Base-by-base conservation (phyloP, 2,888 invertebrate species). In the Mechanitis messenoides region DNA sequence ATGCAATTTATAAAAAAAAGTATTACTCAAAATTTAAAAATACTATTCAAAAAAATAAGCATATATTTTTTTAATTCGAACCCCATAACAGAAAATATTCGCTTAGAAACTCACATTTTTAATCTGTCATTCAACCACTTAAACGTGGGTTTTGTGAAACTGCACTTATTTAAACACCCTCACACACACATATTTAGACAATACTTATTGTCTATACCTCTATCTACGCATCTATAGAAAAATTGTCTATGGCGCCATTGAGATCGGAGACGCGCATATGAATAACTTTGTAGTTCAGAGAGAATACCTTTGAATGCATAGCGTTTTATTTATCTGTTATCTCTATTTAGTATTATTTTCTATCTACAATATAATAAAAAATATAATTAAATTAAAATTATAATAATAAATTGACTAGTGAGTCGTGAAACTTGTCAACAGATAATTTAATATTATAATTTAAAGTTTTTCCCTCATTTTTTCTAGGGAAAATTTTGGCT, bases 121-220 rank as follows among this genome's bases (percentile, higher is more conserved):
- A 81, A 82, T 81, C 77, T 79, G 72, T 76, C 81, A 78, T 80
- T 79, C 80, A 73, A 79, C 80, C 76, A 81, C 80, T 81, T 79
- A 80, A 72, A 78, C 71, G 64, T 65, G 64, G 72, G 72, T 74
- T 74, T 71, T 70, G 66, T 63, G 70, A 65, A 59, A 68, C 75
- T 74, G 77, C 72, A 75, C 77, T 78, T 74, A 80, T 81, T 77
- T 74, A 77, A 75, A 77, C 73, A 75, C 74, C 73, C 66, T 62
- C 60, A 58, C 56, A 57, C 63, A 58, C 56, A 50, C 61, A 63
- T 47, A 50, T 61, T 56, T 50, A 54, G 59, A 64, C 63, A 56
- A 66, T 66, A 61, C 58, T 55, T 38, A 50, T 38, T 61, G 62
- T 62, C 59, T 61, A 58, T 60, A 58, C 38, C 47, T 42, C 35